phyloP scores from a whole-genome alignment of 1,140 invertebrate species.

The Planococcus citri region DNA sequence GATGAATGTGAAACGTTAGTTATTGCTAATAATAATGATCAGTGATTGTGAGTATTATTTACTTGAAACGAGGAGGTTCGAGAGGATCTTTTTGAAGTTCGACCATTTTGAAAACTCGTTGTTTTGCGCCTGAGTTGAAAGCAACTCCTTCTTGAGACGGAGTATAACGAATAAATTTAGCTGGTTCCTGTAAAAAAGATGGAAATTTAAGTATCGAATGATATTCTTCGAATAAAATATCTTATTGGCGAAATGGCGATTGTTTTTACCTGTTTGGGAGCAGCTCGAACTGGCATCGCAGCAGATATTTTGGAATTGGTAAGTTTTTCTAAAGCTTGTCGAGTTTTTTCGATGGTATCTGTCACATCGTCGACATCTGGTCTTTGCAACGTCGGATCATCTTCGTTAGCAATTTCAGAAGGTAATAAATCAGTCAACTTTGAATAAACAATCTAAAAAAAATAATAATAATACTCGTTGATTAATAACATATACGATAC shows the following conservation, averaged over 20 bases:
- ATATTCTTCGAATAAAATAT: background rate
- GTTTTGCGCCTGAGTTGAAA: constrained; percentile 95
- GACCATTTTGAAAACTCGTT: constrained; percentile 92
- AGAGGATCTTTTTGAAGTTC: constrained; percentile 95
- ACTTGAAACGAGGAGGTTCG: constrained; percentile 94
- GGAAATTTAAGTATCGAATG: constrained; percentile 4
- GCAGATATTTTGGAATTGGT: constrained; percentile 83
- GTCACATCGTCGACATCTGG: constrained; percentile 73
- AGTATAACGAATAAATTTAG: constrained; percentile 94
- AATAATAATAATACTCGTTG: no score
- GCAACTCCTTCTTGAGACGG: constrained; percentile 90
- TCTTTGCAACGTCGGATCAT: constrained; percentile 75
- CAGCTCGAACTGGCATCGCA: constrained; percentile 82
- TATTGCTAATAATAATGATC: background rate
- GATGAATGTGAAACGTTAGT: constrained; percentile 24
- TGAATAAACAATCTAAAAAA: constrained; percentile 77
- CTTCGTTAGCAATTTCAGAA: constrained; percentile 80
- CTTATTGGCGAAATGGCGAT: background rate
- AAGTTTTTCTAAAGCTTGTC: constrained; percentile 68
- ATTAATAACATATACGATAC: background rate
- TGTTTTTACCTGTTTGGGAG: constrained; percentile 55
- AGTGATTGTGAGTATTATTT: no score
- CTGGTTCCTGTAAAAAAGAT: constrained; percentile 47
- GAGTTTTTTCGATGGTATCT: constrained; percentile 76
- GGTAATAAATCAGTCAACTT: constrained; percentile 88